phyloP scores from a whole-genome alignment of 2,888 invertebrate species.

The Galeruca laticollis region DNA sequence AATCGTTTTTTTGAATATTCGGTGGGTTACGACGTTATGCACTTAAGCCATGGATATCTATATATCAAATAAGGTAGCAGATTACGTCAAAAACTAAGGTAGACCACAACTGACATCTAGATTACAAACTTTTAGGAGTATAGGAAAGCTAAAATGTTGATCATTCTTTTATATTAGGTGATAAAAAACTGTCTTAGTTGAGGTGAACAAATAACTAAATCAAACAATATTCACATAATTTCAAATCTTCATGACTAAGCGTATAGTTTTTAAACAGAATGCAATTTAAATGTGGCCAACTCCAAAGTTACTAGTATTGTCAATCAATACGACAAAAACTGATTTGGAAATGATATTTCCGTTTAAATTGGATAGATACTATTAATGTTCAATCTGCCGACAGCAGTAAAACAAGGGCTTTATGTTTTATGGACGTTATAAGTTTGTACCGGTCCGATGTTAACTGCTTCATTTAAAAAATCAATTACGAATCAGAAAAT shows the following conservation, averaged over 20 bases:
- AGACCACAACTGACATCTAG: too few species aligned
- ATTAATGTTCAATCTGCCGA: slow-evolving; percentile 4
- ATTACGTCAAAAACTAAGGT: too few species aligned
- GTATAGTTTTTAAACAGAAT: not conserved
- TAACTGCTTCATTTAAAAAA: not conserved
- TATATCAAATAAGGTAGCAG: too few species aligned
- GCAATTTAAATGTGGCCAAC: not conserved
- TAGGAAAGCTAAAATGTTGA: too few species aligned
- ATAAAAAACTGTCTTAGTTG: too few species aligned
- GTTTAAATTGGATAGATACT: not conserved
- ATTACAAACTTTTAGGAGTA: too few species aligned
- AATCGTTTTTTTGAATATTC: too few species aligned
- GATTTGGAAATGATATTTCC: not conserved
- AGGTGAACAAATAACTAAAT: too few species aligned
- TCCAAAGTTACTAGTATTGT: not conserved
- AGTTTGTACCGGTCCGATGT: not conserved
- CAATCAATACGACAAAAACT: not conserved
- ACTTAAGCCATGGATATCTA: too few species aligned
- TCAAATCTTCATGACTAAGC: not conserved
- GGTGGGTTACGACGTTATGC: too few species aligned
- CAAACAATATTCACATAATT: too few species aligned
- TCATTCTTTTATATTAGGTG: too few species aligned
- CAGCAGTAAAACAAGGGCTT: not conserved
- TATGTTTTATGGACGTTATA: slow-evolving; percentile 3
- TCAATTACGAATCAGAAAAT: not conserved